These are phyloP conservation scores for Acromyrmex heyeri DNA, from an alignment of 1,140 invertebrate species.

Conservation along the genomic window DNA sequence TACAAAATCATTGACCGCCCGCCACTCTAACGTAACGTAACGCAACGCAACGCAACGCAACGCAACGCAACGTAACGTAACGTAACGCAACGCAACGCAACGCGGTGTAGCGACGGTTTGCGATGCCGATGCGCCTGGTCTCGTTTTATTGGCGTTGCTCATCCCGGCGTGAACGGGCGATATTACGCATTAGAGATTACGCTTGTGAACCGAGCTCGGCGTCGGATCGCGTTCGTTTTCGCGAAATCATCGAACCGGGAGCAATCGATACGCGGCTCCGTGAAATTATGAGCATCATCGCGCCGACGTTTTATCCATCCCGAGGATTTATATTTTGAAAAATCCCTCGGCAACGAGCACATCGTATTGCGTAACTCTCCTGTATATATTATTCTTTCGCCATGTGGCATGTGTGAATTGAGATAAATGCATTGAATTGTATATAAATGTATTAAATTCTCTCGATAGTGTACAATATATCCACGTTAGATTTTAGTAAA, in stretches of 20 bases:
- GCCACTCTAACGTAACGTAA: conserved; percentile 36
- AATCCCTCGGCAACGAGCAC: conserved; percentile 53
- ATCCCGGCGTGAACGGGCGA: conserved; percentile 70
- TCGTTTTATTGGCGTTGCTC: conserved; percentile 75
- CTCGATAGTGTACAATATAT: background rate
- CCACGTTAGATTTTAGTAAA: conserved; percentile 38
- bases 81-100: background rate
- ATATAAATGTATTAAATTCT: conserved; percentile 11
- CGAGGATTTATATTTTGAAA: conserved; percentile 72
- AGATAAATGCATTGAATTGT: conserved; percentile 26
- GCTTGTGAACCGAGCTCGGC: conserved; percentile 46
- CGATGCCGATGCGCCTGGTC: conserved; percentile 41
- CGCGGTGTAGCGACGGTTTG: background rate
- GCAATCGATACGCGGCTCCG: conserved; percentile 68
- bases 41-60: background rate
- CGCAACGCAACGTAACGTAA: background rate
- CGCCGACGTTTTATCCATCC: conserved; percentile 66
- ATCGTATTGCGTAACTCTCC: conserved; percentile 19
- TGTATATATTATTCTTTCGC: conserved; percentile 23
- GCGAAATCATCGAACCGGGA: conserved; percentile 62
- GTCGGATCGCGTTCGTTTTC: conserved; percentile 70
- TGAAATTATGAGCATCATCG: conserved; percentile 74
- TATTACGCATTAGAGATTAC: conserved; percentile 77
- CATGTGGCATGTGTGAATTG: background rate
- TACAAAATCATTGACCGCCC: conserved; percentile 70